These are phyloP conservation scores for Pammene fasciana DNA, from an alignment of 2,888 invertebrate genomes.

Conservation along the genomic window DNA sequence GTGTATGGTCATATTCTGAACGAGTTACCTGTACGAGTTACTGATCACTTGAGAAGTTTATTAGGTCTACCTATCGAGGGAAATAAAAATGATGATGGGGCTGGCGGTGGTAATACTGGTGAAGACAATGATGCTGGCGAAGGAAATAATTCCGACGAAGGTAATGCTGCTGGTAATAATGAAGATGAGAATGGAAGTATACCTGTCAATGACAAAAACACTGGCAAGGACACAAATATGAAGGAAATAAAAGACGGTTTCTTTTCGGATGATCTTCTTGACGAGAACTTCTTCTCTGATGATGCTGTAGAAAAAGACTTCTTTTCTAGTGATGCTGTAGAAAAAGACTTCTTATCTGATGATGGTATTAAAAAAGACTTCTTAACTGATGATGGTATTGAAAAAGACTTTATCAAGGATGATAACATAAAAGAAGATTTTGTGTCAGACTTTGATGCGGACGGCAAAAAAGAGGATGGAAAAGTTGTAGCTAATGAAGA, in stretches of 20 bases:
- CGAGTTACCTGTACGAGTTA: conserved; percentile 52
- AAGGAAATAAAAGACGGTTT: not conserved
- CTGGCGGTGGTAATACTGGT: not conserved
- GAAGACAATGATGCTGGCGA: not conserved
- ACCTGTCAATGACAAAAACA: not conserved
- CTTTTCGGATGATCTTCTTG: too few relatives aligned
- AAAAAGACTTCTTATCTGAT: conserved; percentile 3
- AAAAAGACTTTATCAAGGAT: not conserved
- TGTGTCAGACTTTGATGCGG: not conserved
- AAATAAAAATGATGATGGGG: not conserved
- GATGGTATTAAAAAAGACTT: not conserved
- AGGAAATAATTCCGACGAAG: not conserved
- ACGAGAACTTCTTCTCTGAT: too few relatives aligned
- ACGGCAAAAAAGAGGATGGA: not conserved
- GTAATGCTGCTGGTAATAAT: too few relatives aligned
- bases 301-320: not conserved
- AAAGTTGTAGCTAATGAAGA: not conserved
- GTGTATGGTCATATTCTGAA: conserved; percentile 54
- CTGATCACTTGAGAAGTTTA: conserved; percentile 42
- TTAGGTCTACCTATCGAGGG: conserved; percentile 11
- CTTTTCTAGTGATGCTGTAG: not conserved
- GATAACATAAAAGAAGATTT: conserved; percentile 1
- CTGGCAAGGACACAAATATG: not conserved
- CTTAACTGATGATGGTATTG: conserved; percentile 8
- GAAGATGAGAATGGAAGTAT: not conserved